Conservation (phyloP, 2,888 invertebrate species). For the Julus scandinavius region DNA sequence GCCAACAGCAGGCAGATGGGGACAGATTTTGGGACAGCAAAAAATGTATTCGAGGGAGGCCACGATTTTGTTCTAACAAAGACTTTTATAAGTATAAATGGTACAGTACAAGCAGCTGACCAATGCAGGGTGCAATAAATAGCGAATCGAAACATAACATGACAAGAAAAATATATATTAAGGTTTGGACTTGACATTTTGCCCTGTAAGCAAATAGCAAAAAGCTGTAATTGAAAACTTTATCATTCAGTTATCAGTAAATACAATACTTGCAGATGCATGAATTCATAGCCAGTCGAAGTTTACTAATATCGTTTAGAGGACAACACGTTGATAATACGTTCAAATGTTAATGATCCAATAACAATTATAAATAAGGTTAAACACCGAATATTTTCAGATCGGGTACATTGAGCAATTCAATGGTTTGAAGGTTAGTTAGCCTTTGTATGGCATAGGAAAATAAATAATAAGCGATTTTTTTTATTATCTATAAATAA, state of each 20-base stretch:
- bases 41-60: not conserved
- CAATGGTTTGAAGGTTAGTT: constrained; percentile 23
- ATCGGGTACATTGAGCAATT: constrained; percentile 1
- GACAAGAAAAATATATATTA: not conserved
- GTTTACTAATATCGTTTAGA: constrained; percentile 20
- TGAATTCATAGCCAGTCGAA: not conserved
- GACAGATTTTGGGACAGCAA: not conserved
- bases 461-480: not conserved
- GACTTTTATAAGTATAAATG: not conserved
- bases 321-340: not conserved
- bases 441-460: not conserved
- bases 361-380: constrained; percentile 29
- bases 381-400: constrained; percentile 15
- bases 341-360: constrained; percentile 22
- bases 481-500: not conserved
- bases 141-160: not conserved
- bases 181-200: not conserved
- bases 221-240: not conserved
- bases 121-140: not conserved
- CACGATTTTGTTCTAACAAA: not conserved
- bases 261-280: constrained; percentile 37
- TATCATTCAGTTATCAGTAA: not conserved
- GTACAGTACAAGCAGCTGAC: not conserved
- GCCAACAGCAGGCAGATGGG: constrained; percentile 31
- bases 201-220: not conserved